These are phyloP conservation scores for Sicus ferrugineus DNA, from an alignment of 2,888 invertebrate genomes.

Conservation along the genomic window DNA sequence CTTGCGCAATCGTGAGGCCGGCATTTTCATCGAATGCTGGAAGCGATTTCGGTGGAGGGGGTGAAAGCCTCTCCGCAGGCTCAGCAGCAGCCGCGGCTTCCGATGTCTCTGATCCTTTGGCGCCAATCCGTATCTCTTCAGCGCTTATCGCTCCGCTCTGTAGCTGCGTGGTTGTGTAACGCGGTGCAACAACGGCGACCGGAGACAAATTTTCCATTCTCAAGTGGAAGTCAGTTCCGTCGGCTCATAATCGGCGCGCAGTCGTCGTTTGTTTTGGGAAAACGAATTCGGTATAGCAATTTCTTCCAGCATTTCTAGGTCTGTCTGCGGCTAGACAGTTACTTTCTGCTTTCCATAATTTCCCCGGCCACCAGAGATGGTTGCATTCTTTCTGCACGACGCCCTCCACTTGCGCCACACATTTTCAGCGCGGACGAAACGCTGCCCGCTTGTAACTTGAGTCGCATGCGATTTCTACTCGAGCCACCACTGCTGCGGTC, in stretches of 20 bases:
- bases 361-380: no score
- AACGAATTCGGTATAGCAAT: no score
- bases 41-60: not conserved
- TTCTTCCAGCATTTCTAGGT: no score
- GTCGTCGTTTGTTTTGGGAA: no score
- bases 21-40: not conserved
- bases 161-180: conserved; percentile 21
- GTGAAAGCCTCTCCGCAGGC: not conserved
- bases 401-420: conserved; percentile 26
- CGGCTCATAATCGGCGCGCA: no score
- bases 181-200: conserved; percentile 51
- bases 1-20: no score
- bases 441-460: conserved; percentile 2
- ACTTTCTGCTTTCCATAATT: no score
- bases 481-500: conserved; percentile 7
- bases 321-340: no score
- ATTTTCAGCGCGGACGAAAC: no score
- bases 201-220: no score
- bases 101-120: conserved; percentile 59
- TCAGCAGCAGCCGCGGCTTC: conserved; percentile 44
- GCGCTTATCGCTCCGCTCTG: conserved; percentile 44
- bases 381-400: no score
- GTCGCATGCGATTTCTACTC: not conserved
- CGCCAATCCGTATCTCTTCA: conserved; percentile 41
- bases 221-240: no score